Evolutionary conservation across 2,797 vertebrate species (phyloP).

Genomic region (Sparidentex hasta): DNA sequence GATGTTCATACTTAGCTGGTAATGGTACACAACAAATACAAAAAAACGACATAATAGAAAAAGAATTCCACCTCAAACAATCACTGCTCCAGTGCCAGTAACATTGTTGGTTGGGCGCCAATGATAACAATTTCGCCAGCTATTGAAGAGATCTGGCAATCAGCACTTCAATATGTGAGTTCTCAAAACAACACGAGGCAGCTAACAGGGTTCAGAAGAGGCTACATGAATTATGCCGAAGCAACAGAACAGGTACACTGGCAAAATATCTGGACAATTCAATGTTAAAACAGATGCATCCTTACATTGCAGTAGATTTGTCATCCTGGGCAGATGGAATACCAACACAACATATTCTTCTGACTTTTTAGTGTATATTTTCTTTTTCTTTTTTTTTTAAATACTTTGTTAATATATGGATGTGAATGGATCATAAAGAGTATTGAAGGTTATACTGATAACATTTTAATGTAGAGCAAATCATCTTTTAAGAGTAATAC

Average conservation of each 20-base stretch:
- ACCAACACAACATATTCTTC: neutral
- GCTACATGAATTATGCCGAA: neutral
- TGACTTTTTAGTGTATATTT: neutral
- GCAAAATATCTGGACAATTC: neutral
- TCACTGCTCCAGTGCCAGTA: conserved; percentile 26
- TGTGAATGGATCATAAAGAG: neutral
- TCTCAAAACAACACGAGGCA: conserved; percentile 27
- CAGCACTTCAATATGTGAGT: conserved; percentile 35
- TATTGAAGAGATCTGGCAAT: conserved; percentile 50
- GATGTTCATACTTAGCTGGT: conserved; percentile 3
- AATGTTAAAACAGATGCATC: neutral
- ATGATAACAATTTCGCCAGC: conserved; percentile 51
- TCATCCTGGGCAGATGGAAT: neutral
- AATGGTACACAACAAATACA: conserved; percentile 6
- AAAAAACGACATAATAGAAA: conserved; percentile 10
- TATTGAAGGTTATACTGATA: neutral
- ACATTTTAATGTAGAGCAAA: too few species aligned
- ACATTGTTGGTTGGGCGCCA: conserved; percentile 48
- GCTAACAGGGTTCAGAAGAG: conserved; percentile 14
- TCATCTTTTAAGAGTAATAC: too few species aligned
- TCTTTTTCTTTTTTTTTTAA: neutral
- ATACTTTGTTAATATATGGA: neutral
- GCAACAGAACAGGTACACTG: neutral
- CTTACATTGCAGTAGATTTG: neutral
- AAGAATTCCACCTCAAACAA: conserved; percentile 23